These are phyloP conservation scores for Platynereis dumerilii DNA, from an alignment of 2,888 invertebrate genomes.

Conservation along the genomic window DNA sequence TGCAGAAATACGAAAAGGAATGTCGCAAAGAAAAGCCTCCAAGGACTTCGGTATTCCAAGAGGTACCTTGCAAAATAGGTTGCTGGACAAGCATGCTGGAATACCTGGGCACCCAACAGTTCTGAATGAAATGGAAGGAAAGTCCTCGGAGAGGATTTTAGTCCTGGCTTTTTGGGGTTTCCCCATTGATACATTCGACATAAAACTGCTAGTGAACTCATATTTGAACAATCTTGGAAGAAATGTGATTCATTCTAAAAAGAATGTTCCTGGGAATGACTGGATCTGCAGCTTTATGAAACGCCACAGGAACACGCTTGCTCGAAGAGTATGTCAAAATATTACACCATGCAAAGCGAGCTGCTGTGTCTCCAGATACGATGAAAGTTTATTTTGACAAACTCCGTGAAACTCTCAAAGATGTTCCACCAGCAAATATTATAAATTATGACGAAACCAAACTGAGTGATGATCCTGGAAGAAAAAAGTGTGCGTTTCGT, in stretches of 20 bases:
- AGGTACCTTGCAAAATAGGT: too few relatives aligned
- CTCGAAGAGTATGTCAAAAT: not conserved
- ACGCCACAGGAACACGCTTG: not conserved
- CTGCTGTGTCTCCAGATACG: not conserved
- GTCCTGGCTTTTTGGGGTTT: too few relatives aligned
- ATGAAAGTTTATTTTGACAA: not conserved
- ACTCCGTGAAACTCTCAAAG: not conserved
- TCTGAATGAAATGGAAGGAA: too few relatives aligned
- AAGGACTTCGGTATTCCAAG: too few relatives aligned
- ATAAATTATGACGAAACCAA: not conserved
- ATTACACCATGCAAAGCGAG: not conserved
- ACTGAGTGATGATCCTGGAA: not conserved
- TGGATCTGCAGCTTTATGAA: not conserved
- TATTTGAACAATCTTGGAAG: not conserved
- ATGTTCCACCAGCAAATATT: not conserved
- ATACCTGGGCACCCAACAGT: too few relatives aligned
- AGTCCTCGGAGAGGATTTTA: too few relatives aligned
- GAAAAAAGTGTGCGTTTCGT: too few relatives aligned
- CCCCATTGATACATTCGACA: too few relatives aligned
- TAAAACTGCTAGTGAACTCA: too few relatives aligned
- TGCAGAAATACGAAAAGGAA: too few relatives aligned
- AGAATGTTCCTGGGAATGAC: not conserved
- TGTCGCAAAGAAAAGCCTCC: too few relatives aligned
- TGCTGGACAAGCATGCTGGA: too few relatives aligned
- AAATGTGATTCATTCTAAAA: not conserved